A percentile compares a stretch with the other conserved stretches of the same genome.
Evolutionary conservation across 2,797 vertebrate genomes (phyloP).

Genomic region (Channa striata): DNA sequence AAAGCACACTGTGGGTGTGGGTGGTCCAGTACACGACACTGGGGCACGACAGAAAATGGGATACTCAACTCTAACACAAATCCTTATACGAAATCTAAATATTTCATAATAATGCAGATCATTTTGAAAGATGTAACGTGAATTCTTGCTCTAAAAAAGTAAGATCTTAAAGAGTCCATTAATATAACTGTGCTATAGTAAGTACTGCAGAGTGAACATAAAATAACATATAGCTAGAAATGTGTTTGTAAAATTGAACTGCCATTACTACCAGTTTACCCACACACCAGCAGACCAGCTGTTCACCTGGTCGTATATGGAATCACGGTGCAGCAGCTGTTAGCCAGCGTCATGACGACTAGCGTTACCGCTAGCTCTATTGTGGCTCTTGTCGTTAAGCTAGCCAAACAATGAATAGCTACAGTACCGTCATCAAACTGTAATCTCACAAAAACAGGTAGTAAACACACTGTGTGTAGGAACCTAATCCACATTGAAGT

Average conservation of each 20-base stretch:
- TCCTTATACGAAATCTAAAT: background rate
- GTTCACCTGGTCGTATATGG: conserved; percentile 11
- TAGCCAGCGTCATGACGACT: conserved; percentile 13
- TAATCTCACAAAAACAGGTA: rapidly evolving
- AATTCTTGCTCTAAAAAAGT: background rate
- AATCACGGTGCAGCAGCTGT: conserved; percentile 40
- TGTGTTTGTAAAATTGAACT: background rate
- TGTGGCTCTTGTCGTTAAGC: conserved; percentile 3
- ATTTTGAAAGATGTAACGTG: no score
- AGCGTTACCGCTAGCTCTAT: conserved; percentile 25
- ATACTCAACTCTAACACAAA: background rate
- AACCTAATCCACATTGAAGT: no score
- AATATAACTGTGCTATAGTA: no score
- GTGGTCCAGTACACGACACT: no score
- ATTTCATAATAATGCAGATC: background rate
- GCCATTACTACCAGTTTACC: background rate
- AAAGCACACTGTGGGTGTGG: background rate
- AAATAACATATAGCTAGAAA: background rate
- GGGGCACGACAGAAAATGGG: background rate
- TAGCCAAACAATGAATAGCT: conserved; percentile 15
- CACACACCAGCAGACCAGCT: no score
- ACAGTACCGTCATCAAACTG: background rate
- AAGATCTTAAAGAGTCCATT: no score
- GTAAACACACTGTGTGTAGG: background rate
- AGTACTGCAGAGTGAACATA: background rate